These are phyloP conservation scores for Ephestia elutella DNA, from an alignment of 1,140 invertebrate species.

Conservation along the genomic window DNA sequence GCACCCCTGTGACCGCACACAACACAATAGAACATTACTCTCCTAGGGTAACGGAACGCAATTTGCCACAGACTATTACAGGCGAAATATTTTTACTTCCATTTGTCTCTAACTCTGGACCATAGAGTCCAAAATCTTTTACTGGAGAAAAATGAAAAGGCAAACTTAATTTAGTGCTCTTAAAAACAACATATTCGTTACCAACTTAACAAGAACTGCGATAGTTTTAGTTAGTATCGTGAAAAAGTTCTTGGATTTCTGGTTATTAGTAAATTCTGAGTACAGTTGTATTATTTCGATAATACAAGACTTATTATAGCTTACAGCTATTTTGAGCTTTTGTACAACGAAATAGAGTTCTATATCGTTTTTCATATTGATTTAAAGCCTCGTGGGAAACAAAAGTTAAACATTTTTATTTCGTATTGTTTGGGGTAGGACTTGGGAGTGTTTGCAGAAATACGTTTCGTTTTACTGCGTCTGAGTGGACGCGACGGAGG, in stretches of 20 bases:
- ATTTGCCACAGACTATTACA: background rate
- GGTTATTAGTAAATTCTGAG: background rate
- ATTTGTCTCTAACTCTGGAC: background rate
- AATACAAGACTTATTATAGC: background rate
- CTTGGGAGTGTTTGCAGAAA: background rate
- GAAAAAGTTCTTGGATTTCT: background rate
- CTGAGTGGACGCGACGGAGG: too few species aligned
- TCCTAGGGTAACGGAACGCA: background rate
- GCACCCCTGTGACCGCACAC: constrained; percentile 10
- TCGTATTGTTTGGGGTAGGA: background rate
- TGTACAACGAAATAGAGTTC: background rate
- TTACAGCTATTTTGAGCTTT: background rate
- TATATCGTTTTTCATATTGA: background rate
- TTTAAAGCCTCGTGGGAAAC: background rate
- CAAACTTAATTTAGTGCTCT: background rate
- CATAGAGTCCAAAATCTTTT: background rate
- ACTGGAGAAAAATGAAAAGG: background rate
- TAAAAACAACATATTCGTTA: background rate
- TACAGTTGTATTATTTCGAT: background rate
- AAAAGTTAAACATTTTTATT: background rate
- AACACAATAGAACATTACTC: constrained; percentile 5
- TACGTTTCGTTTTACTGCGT: background rate
- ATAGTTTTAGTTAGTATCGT: background rate
- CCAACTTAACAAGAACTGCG: background rate
- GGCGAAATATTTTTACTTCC: background rate